Conservation (phyloP, 2,888 invertebrate genomes). For the Apomyelois bistriatella region DNA sequence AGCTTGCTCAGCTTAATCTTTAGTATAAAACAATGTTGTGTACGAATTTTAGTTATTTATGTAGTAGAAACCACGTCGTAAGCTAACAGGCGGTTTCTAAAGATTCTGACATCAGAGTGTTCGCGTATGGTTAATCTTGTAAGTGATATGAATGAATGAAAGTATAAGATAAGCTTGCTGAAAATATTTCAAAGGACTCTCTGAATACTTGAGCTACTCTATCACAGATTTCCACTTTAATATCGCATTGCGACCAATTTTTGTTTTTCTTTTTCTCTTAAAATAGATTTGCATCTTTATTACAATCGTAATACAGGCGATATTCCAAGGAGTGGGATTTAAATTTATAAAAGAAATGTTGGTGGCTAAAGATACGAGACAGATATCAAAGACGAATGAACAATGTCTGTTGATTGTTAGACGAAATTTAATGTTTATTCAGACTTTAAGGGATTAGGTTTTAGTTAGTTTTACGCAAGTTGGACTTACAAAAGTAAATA, state of each 20-base stretch:
- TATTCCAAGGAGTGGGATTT: slow-evolving; percentile 2
- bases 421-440: background rate
- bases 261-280: slow-evolving; percentile 7
- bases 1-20: too few relatives aligned
- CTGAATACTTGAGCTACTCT: background rate
- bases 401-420: slow-evolving; percentile 1
- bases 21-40: too few relatives aligned
- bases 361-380: background rate
- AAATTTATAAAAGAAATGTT: slow-evolving; percentile 1
- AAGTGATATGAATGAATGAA: too few relatives aligned
- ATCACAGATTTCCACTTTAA: slow-evolving; percentile 4
- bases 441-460: too few relatives aligned
- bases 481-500: background rate
- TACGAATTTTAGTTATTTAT: too few relatives aligned
- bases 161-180: background rate
- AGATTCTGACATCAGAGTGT: too few relatives aligned
- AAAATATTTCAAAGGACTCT: background rate
- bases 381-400: slow-evolving; percentile 9
- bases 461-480: too few relatives aligned
- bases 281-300: slow-evolving; percentile 12
- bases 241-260: slow-evolving; percentile 7
- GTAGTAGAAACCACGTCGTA: too few relatives aligned
- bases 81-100: too few relatives aligned
- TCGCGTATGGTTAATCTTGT: too few relatives aligned
- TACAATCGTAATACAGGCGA: slow-evolving; percentile 3